These are phyloP conservation scores for Acropternis orthonyx DNA, from an alignment of 2,797 vertebrate species.

Conservation along the genomic window DNA sequence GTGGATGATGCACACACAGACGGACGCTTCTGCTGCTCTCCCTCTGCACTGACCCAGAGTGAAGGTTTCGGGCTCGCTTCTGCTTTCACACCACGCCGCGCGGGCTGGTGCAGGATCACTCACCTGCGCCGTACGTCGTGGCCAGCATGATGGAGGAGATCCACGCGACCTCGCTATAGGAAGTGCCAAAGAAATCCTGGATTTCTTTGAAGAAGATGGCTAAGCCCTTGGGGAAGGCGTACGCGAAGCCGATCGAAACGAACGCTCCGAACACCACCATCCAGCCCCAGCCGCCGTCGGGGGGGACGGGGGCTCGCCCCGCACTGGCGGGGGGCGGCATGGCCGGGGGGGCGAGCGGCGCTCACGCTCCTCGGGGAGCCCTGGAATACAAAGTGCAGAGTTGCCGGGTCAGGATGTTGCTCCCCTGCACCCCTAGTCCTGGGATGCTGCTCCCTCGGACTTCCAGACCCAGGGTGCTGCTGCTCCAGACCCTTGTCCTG, in stretches of 20 bases:
- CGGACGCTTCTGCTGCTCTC: not conserved
- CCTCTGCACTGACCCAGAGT: rapidly evolving
- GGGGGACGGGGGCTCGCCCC: constrained; percentile 47
- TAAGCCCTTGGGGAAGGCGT: constrained; percentile 82
- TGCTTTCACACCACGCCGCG: not conserved
- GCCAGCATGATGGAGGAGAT: constrained; percentile 84
- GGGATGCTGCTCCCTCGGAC: not conserved
- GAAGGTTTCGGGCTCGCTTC: not conserved
- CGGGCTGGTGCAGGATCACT: constrained; percentile 48
- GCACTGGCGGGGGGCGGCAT: constrained; percentile 70
- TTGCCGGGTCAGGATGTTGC: not conserved
- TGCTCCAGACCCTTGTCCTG: not conserved
- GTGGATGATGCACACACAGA: rapidly evolving
- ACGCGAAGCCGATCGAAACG: constrained; percentile 83
- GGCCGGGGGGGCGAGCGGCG: not conserved
- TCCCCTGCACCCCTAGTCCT: not conserved
- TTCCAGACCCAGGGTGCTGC: rapidly evolving
- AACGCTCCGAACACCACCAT: constrained; percentile 80
- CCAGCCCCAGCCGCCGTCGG: constrained; percentile 84
- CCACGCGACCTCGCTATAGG: constrained; percentile 81
- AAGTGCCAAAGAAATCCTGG: constrained; percentile 79
- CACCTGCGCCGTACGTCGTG: constrained; percentile 81
- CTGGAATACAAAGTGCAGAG: constrained; percentile 46
- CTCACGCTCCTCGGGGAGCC: not conserved
- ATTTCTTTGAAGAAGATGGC: constrained; percentile 86